Conservation (phyloP, 2,797 vertebrate genomes). For the Sebastes dallii region DNA sequence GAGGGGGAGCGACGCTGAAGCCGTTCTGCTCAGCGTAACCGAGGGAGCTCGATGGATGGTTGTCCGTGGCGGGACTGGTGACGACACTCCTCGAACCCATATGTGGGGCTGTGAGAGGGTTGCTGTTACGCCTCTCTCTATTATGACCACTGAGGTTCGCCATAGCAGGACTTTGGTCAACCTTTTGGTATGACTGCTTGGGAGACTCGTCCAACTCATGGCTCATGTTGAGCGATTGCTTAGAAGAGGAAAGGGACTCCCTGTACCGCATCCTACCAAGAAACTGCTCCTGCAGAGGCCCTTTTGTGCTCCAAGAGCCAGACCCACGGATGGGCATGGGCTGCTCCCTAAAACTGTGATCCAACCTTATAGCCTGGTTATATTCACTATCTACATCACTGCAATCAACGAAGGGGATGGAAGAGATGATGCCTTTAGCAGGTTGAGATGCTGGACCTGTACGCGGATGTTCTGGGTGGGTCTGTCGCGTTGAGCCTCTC, state of each 20-base stretch:
- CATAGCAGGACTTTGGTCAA: conserved; percentile 70
- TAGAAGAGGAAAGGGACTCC: conserved; percentile 79
- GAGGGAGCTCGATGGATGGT: conserved; percentile 78
- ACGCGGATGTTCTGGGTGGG: conserved; percentile 86
- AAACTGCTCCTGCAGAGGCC: conserved; percentile 73
- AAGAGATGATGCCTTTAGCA: conserved; percentile 86
- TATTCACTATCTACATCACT: conserved; percentile 89
- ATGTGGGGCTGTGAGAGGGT: conserved; percentile 76
- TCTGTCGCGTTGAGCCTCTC: conserved; percentile 78
- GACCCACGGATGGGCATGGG: conserved; percentile 62
- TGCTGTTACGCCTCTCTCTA: conserved; percentile 68
- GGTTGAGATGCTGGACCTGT: conserved; percentile 93
- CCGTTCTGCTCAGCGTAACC: conserved; percentile 86
- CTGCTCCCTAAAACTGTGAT: conserved; percentile 84
- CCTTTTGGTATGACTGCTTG: conserved; percentile 77
- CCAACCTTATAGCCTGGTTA: conserved; percentile 81
- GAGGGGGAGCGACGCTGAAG: conserved; percentile 60
- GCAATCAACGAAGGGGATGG: conserved; percentile 90
- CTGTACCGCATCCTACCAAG: conserved; percentile 70
- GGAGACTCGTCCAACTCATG: conserved; percentile 73
- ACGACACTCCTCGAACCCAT: conserved; percentile 80
- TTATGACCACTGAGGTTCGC: conserved; percentile 79
- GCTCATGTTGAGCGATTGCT: conserved; percentile 50
- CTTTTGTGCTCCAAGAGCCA: conserved; percentile 55
- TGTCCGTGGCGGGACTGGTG: conserved; percentile 77